phyloP scores from a whole-genome alignment of 2,888 invertebrate species.

The Nemapogon koenigi region DNA sequence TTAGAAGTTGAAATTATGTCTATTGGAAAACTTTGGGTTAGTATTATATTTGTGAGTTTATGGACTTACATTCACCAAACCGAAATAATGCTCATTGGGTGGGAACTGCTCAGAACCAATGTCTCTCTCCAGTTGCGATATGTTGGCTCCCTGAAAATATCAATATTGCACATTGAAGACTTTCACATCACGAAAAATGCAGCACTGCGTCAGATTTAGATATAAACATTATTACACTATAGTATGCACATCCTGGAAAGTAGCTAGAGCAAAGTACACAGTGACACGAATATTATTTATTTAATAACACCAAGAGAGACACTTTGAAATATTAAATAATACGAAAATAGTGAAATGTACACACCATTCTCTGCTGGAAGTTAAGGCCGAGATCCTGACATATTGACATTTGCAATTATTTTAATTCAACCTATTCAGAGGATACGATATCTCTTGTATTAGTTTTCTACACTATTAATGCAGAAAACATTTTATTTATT shows the following conservation, averaged over 20 bases:
- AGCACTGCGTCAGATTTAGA: no score
- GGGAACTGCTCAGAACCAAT: slow-evolving; percentile 98
- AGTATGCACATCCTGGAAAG: no score
- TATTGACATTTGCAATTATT: slow-evolving; percentile 65
- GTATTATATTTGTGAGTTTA: neutral
- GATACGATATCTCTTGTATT: neutral
- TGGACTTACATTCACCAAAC: slow-evolving; percentile 94
- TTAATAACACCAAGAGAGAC: no score
- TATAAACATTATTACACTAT: no score
- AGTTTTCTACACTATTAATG: neutral
- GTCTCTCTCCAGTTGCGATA: slow-evolving; percentile 98
- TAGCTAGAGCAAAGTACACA: no score
- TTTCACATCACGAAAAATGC: neutral
- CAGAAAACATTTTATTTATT: no score
- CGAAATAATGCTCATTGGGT: slow-evolving; percentile 99
- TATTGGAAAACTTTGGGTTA: no score
- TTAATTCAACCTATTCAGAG: slow-evolving; percentile 19
- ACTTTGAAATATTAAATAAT: no score
- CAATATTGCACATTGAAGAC: neutral
- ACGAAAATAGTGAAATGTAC: no score
- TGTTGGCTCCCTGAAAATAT: slow-evolving; percentile 89
- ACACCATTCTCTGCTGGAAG: slow-evolving; percentile 65
- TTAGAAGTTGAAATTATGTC: no score
- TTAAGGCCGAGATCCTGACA: slow-evolving; percentile 66
- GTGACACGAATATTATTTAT: no score